phyloP scores from a whole-genome alignment of 2,113 vertebrate genomes.

The Sus scrofa region DNA sequence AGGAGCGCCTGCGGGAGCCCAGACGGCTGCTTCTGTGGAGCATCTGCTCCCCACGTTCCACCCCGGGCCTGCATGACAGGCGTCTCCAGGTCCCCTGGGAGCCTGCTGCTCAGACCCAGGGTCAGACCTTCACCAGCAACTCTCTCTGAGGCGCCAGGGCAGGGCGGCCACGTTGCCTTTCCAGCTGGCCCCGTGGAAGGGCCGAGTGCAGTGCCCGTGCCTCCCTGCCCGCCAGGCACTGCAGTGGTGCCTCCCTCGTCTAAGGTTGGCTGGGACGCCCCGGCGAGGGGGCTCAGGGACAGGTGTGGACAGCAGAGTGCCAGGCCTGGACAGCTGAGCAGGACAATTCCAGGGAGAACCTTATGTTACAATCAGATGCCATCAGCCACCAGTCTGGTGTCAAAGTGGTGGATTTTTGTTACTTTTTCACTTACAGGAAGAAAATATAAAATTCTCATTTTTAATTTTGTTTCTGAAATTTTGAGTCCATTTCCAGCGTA shows the following conservation, averaged over 20 bases:
- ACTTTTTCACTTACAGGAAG: not conserved
- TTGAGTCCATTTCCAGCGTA: not conserved
- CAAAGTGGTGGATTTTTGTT: not conserved
- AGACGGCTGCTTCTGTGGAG: too few species aligned
- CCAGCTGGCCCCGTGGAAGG: fast-evolving
- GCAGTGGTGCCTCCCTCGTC: fast-evolving
- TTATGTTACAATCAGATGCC: fast-evolving
- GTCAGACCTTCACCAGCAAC: not conserved
- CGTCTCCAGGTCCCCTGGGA: not conserved
- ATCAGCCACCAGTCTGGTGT: not conserved
- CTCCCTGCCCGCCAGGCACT: fast-evolving
- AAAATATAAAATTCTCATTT: not conserved
- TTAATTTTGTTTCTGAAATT: not conserved
- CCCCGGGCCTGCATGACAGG: not conserved
- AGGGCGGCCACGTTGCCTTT: not conserved
- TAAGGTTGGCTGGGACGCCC: not conserved
- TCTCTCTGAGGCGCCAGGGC: fast-evolving
- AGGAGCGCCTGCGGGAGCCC: not conserved
- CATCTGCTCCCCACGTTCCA: not conserved
- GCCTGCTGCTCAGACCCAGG: not conserved
- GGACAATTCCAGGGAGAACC: not conserved
- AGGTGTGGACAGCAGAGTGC: fast-evolving
- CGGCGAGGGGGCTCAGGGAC: fast-evolving
- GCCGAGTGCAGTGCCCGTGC: not conserved
- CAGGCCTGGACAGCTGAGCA: fast-evolving